Evolutionary conservation across 2,888 invertebrate species (phyloP), one percentile per base, ranked within the genome.

Genomic region (Lingula anatina): DNA sequence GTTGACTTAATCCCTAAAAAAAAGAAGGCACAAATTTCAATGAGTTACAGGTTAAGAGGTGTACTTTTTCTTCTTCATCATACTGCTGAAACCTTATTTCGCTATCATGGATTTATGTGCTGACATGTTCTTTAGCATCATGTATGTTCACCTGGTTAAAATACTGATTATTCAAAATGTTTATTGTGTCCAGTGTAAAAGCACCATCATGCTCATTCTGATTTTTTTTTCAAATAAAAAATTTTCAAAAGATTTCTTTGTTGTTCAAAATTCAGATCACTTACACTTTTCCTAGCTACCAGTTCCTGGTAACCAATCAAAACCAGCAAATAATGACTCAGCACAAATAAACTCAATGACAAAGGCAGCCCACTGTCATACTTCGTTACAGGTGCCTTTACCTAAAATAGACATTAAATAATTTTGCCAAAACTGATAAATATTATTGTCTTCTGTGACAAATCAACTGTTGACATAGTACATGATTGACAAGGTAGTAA

Each of bases 251-350:
- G n/a, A n/a, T n/a, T n/a, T 20, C 20, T 23, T 20, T n/a, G 18
- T 21, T 23, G 12, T 35, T 12, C 2, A n/a, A 27, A 39, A 18
- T 2, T 20, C 20, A 50, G 41, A 2, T 4, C 15, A 26, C 48
- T 46, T 51, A 68, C 68, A 57, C 58, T 44, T 51, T 59, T 60
- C 25, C 53, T 39, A 9, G 49, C 31, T 26, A 49, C 82, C 81
- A 68, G 26, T 5, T 50, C 5, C 20, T 45, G 44, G 42, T 61
- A 58, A 3, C 51, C 57, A 2, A 53, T 18, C 15, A 62, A 20
- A 21, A 61, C 51, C 21, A 65, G 36, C 3, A 57, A 9, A 40
- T 66, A 66, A 24, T 68, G 67, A 1, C 60, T 12, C 27, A 54
- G 48, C 5, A 61, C 50, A 51, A 70, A 72, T 15, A 62, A 21